Conservation (phyloP, 2,797 vertebrate genomes). For the Ara ararauna region DNA sequence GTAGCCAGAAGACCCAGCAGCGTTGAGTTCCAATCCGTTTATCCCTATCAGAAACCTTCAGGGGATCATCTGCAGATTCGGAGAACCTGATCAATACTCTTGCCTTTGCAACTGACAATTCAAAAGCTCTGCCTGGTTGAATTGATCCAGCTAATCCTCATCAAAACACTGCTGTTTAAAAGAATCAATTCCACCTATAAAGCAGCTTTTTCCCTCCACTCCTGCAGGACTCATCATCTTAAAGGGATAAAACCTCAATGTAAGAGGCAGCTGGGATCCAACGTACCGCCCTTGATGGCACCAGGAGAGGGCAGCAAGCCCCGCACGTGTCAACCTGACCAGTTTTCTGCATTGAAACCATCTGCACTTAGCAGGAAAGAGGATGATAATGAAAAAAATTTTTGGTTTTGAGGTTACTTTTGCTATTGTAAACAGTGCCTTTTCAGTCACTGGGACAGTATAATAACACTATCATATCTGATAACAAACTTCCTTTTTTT, state of each 20-base stretch:
- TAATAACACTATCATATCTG: background rate
- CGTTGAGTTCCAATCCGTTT: background rate
- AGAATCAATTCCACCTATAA: background rate
- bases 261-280: background rate
- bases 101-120: background rate
- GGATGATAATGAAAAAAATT: background rate
- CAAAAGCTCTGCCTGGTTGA: background rate
- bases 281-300: background rate
- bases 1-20: background rate
- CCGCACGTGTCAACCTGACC: background rate
- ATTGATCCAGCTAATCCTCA: background rate
- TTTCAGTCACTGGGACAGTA: background rate
- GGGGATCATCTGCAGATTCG: background rate
- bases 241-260: background rate
- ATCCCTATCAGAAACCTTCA: background rate
- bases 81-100: background rate
- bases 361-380: background rate
- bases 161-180: background rate
- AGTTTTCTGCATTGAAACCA: background rate
- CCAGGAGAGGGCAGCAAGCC: constrained; percentile 65
- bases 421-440: background rate
- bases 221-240: background rate
- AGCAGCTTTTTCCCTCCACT: background rate
- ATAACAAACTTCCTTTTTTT: background rate
- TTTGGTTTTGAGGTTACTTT: background rate